Evolutionary conservation across 2,797 vertebrate genomes (phyloP), one percentile per base, ranked within the genome.

Genomic region (Streptopelia turtur): DNA sequence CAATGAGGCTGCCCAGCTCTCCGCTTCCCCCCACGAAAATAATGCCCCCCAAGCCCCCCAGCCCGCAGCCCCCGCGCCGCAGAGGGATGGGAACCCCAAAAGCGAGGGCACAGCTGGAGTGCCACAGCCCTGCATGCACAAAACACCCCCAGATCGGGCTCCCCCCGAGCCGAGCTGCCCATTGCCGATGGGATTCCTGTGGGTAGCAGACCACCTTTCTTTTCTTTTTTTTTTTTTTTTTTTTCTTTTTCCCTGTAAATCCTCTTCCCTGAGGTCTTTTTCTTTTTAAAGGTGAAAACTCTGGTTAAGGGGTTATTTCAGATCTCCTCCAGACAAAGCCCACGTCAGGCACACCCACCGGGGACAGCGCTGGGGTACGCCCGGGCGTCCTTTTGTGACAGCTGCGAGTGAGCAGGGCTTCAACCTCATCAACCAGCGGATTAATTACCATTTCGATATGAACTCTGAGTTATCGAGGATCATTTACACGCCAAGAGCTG

Each of bases 1-100:
- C 99, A 99, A 99, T 99, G 98, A 98, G 97, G 80, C 91, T 94
- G 97, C 92, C 95, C 94, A 89, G 89, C 83, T 92, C 94, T 87
- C 74, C 74, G 71, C 91, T 94, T 95, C 90, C 50, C 75, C 72
- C 79, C 28, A 27, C 11, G 28, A 65, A 59, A 96, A 85, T 69
- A 53, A 18, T 11, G 27, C 45, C 63, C 90, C 7, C 30, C 72
- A 16, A 27, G 83, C 66, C 76, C 81, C 93, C 52, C 28, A 24
- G 5, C 5, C 17, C 31, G 49, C 10, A 60, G 66, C 24, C 82
- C 88, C 79, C 41, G 1, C 33, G 20, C 47, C 49, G 3, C 11
- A 63, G 33, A 59, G 24, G 7, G 57, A 2, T 3, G 45, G 81
- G 8, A 49, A 49, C 13, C 0, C 2, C 5, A 7, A 33, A 37